Conservation (phyloP, 2,888 invertebrate species). For the Stegophylla sp. region DNA sequence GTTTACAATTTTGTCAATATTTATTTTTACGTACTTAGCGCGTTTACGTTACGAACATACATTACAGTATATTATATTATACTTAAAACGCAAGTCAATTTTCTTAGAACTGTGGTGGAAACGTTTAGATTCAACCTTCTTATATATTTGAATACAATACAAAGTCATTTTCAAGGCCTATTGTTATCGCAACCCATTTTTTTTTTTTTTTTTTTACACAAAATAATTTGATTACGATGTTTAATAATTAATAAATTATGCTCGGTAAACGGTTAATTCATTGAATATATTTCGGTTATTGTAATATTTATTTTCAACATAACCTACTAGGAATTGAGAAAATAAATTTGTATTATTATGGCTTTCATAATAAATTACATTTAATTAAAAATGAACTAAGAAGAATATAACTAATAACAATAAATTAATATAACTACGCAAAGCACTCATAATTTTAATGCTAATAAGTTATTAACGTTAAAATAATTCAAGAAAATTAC, state of each 20-base stretch:
- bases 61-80: not conserved
- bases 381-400: too few relatives aligned
- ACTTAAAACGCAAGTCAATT: not conserved
- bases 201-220: not conserved
- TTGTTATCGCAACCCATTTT: not conserved
- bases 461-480: too few relatives aligned
- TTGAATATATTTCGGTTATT: not conserved
- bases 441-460: too few relatives aligned
- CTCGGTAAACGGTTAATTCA: not conserved
- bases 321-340: too few relatives aligned
- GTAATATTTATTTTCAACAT: not conserved
- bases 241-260: not conserved
- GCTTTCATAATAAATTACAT: too few relatives aligned
- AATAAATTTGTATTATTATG: too few relatives aligned
- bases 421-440: too few relatives aligned
- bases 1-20: not conserved
- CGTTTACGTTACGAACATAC: not conserved
- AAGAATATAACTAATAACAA: too few relatives aligned
- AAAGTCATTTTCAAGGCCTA: constrained; percentile 11
- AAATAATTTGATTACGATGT: not conserved
- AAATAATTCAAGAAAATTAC: too few relatives aligned
- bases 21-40: not conserved
- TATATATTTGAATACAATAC: constrained; percentile 14
- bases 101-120: not conserved
- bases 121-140: not conserved